Conservation (phyloP, 2,797 vertebrate species). For the Acrossocheilus fasciatus region DNA sequence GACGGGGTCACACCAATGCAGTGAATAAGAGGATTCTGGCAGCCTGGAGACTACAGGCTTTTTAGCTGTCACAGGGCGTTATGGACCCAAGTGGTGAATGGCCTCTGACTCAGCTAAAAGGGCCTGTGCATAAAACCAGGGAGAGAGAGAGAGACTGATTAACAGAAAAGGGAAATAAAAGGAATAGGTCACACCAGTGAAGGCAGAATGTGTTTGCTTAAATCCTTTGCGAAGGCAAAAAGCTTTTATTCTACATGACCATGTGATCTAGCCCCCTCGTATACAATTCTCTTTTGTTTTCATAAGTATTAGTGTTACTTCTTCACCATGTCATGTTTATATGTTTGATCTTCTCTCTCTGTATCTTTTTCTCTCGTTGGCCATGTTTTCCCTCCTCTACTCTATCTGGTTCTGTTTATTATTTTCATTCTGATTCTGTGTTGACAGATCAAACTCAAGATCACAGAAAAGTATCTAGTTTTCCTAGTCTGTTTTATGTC, state of each 20-base stretch:
- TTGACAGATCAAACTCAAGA: slow-evolving; percentile 23
- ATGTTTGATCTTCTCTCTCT: slow-evolving; percentile 16
- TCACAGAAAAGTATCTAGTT: slow-evolving; percentile 3
- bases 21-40: slow-evolving; percentile 58
- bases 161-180: slow-evolving; percentile 48
- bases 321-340: slow-evolving; percentile 14
- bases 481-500: slow-evolving; percentile 14
- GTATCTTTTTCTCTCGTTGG: slow-evolving; percentile 48
- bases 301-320: background rate
- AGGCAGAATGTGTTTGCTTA: slow-evolving; percentile 8
- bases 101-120: slow-evolving; percentile 60
- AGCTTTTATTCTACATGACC: background rate
- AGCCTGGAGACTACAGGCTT: slow-evolving; percentile 57
- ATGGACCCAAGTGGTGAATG: slow-evolving; percentile 62
- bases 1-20: background rate
- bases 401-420: slow-evolving; percentile 53
- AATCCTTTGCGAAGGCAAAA: background rate
- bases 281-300: slow-evolving; percentile 16
- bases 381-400: slow-evolving; percentile 30
- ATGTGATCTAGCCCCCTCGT: background rate
- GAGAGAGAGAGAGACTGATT: background rate
- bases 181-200: slow-evolving; percentile 3
- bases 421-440: slow-evolving; percentile 24
- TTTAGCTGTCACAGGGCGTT: slow-evolving; percentile 61
- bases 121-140: slow-evolving; percentile 20